Base-by-base conservation (phyloP, 2,113 vertebrate species). In the Toxostoma redivivum region DNA sequence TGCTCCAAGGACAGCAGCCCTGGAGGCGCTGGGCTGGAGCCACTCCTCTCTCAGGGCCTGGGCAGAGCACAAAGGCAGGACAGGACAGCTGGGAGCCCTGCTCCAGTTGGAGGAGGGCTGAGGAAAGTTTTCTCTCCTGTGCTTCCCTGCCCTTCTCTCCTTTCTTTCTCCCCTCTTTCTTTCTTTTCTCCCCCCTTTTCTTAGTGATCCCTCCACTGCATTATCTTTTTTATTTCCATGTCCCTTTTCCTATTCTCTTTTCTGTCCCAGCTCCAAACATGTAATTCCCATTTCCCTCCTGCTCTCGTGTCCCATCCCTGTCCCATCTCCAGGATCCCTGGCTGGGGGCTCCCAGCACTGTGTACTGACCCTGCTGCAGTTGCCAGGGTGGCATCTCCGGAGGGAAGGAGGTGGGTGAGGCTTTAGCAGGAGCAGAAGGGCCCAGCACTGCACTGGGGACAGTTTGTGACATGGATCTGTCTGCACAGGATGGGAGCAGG, bases 261-360 rank as follows among this genome's bases (percentile, higher is more conserved):
- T 48, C 58, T 44, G 31, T 9, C 30, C 38, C 77, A 54, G 0
- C 47, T 25, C 3, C n/a, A 22, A 21, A 5, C 6, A 2, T 4
- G 0, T 5, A 33, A 11, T 35, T 88, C 37, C 44, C 20, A 0
- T 51, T 76, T 60, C 21, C 19, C 13, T 64, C 51, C 61, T 62
- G 42, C 57, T 45, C 11, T 78, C 50, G 50, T 64, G 30, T 44
- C 60, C 54, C 73, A 48, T 48, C 28, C 11, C 64, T 10, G 25
- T 66, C 62, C 56, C 56, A 21, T n/a, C 30, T 25, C 21, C 48
- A 37, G 64, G 30, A 23, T 31, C 25, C 15, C 17, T 69, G 70
- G 23, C 69, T 12, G 30, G 12, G n/a, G 19, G 38, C 48, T 25
- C 40, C 8, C 4, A 67, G 76, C 57, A 4, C 86, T 38, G 50